Percentiles rank a stretch among this genome's conserved stretches.
Evolutionary conservation across 2,113 vertebrate genomes (phyloP).

Genomic region (Myrmecophaga tridactyla): DNA sequence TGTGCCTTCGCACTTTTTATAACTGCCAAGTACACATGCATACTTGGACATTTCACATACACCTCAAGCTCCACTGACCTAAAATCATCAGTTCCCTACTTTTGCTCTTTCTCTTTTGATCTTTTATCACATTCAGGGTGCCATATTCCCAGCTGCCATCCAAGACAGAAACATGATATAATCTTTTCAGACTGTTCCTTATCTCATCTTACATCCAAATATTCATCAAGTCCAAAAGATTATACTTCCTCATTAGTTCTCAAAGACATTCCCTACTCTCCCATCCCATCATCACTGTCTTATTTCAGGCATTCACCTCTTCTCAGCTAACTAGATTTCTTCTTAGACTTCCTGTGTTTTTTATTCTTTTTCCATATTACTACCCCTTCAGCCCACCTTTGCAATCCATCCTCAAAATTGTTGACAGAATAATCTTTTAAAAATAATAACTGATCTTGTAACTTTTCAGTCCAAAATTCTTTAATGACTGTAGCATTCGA

Average conservation of each 20-base stretch:
- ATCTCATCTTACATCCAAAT: not conserved
- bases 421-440: not conserved
- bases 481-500: not conserved
- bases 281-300: not conserved
- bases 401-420: not conserved
- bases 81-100: not conserved
- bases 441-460: slow-evolving; percentile 4
- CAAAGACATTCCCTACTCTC: not conserved
- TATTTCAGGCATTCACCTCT: not conserved
- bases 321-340: slow-evolving; percentile 1
- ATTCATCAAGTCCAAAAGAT: not conserved
- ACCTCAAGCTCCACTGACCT: not conserved
- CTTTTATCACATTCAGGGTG: not conserved
- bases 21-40: not conserved
- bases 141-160: not conserved
- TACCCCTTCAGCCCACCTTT: not conserved
- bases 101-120: not conserved
- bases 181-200: not conserved
- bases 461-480: not conserved
- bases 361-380: not conserved
- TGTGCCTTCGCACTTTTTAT: not conserved
- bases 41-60: not conserved
- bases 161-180: not conserved
- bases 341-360: not conserved
- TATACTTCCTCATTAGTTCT: not conserved